These are phyloP conservation scores for Onychostruthus taczanowskii DNA, from an alignment of 2,113 vertebrate species.

Conservation along the genomic window DNA sequence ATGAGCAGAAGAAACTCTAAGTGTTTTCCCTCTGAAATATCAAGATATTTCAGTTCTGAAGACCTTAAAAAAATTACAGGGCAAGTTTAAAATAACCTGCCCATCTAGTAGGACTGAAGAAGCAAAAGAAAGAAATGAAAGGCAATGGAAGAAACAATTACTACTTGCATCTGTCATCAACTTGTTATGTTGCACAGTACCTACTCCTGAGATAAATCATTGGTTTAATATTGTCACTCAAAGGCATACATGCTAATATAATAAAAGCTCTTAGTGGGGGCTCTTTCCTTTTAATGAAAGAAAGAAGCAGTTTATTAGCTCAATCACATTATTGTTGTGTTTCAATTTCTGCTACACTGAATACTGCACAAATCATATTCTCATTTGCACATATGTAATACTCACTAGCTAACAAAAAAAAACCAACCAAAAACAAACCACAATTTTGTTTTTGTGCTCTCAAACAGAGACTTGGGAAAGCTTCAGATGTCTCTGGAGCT, in stretches of 20 bases:
- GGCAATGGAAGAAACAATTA: neutral
- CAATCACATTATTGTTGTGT: neutral
- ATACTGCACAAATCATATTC: neutral
- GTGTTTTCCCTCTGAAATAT: neutral
- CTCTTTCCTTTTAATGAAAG: neutral
- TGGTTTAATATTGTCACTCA: constrained; percentile 58
- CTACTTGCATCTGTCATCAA: constrained; percentile 21
- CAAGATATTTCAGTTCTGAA: neutral
- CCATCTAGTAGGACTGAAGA: neutral
- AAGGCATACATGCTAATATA: neutral
- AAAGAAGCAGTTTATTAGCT: neutral
- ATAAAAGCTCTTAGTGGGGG: neutral
- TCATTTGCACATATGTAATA: neutral
- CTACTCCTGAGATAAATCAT: constrained; percentile 50
- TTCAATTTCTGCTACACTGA: neutral
- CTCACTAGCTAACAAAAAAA: neutral
- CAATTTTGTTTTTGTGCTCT: neutral
- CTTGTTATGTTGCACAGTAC: constrained; percentile 28
- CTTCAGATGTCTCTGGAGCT: neutral
- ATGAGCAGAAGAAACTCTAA: neutral
- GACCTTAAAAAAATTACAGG: neutral
- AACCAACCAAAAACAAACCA: neutral
- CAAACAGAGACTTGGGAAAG: neutral
- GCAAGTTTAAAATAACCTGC: neutral
- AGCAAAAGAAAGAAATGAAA: constrained; percentile 34